Evolutionary conservation across 2,888 invertebrate species (phyloP).

Genomic region (Euplagia quadripunctaria): DNA sequence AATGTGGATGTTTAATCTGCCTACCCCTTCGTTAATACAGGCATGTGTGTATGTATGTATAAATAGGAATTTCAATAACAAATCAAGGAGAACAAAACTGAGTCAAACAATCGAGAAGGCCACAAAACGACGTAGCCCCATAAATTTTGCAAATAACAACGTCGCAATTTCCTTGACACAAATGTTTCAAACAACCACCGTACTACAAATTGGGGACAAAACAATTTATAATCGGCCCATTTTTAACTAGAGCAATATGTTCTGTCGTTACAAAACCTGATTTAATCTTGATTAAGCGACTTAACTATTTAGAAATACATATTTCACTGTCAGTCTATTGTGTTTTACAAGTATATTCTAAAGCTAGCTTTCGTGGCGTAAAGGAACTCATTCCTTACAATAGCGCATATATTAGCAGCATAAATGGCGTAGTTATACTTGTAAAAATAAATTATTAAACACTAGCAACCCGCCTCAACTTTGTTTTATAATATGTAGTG

Average conservation of each 20-base stretch:
- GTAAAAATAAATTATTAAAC: too few relatives aligned
- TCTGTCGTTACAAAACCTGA: conserved; percentile 21
- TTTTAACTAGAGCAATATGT: conserved; percentile 33
- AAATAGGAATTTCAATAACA: not conserved
- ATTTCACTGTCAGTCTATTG: not conserved
- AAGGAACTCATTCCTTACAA: not conserved
- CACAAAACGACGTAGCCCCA: conserved; percentile 1
- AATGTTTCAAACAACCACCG: conserved; percentile 19
- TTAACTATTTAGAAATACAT: conserved; percentile 25
- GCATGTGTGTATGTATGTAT: not conserved
- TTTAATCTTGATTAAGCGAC: conserved; percentile 18
- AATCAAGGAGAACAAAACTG: not conserved
- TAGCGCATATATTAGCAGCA: not conserved
- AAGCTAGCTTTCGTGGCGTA: not conserved
- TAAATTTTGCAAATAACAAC: conserved; percentile 18
- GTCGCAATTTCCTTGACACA: conserved; percentile 42
- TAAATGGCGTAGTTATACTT: too few relatives aligned
- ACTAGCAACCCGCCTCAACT: too few relatives aligned
- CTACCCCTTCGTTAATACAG: not conserved
- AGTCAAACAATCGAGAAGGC: not conserved
- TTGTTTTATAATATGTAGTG: too few relatives aligned
- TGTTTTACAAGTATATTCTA: not conserved
- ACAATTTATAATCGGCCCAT: conserved; percentile 47
- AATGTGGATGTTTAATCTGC: too few relatives aligned
- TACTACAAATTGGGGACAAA: conserved; percentile 24